Evolutionary conservation across 2,113 vertebrate genomes (phyloP), one percentile per base, ranked within the genome.

Genomic region (Setophaga kirtlandii): DNA sequence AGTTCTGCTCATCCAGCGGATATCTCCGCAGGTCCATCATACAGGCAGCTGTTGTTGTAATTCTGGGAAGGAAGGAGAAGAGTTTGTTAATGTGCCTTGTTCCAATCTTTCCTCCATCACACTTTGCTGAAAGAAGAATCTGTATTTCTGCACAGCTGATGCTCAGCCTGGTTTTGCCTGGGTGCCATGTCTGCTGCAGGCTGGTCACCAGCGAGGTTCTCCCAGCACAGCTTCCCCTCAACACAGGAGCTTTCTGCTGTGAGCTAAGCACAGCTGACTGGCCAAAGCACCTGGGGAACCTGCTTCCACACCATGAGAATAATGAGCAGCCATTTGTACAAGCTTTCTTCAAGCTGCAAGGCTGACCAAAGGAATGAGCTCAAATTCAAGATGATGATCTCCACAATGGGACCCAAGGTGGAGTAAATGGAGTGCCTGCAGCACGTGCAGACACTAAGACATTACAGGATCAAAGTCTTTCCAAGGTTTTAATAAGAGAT

Each of bases 21-120:
- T 99, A 99, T 76, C 99, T 97, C 86, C 99, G 98, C 37, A 99
- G 98, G 96, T 99, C 99, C 99, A 99, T 99, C 99, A 99, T 99
- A 79, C 99, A 99, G 67, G 99, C 99, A 92, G 99, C 99, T 10
- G 99, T 99, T 73, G 99, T 99, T 14, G 99, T 99, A 93, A 99
- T 99, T 97, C 99, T 99, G 96, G 71, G 94, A 97, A 93, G 97
- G 58, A 93, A 97, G 49, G 75, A 82, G 70, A 62, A 96, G 75
- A 11, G 24, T 33, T 39, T 19, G n/a, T 97, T 91, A 97, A 55
- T 9, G 10, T 5, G 18, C 23, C 68, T 78, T 27, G 28, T 60
- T 74, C 49, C 80, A 71, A 12, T 67, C 73, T 81, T 53, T 24
- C 28, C 65, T 52, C 53, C 21, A 52, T 46, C 20, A 4, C 60